Conservation (phyloP, 1,140 invertebrate genomes). For the Orchestia grillus region DNA sequence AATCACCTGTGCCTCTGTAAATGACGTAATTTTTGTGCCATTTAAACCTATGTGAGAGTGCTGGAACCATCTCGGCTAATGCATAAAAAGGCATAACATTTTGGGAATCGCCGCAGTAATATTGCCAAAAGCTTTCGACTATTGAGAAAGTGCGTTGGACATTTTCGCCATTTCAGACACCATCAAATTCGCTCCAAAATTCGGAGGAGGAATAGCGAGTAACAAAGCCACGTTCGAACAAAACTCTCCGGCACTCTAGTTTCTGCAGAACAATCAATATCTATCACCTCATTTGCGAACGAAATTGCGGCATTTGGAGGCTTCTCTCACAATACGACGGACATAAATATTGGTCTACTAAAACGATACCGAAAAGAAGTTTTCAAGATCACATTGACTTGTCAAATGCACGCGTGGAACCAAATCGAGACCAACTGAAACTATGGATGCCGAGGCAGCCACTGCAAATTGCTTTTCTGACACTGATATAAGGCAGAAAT, state of each 20-base stretch:
- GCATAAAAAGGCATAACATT: not conserved
- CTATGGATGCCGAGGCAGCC: not conserved
- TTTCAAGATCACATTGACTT: slow-evolving; percentile 23
- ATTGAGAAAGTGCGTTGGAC: not conserved
- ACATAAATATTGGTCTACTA: slow-evolving; percentile 23
- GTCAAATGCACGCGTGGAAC: slow-evolving; percentile 21
- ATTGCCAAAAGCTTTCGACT: not conserved
- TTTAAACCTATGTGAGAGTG: not conserved
- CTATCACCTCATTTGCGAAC: slow-evolving; percentile 52
- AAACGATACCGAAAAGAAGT: not conserved
- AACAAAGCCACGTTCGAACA: not conserved
- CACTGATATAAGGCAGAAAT: not conserved
- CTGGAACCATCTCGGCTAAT: not conserved
- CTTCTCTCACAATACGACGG: slow-evolving; percentile 29
- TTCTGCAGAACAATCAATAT: slow-evolving; percentile 42
- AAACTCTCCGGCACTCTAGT: not conserved
- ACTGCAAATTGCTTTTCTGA: not conserved
- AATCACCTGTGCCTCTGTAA: not conserved
- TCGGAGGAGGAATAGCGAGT: not conserved
- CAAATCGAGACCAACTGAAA: not conserved
- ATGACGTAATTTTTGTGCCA: not conserved
- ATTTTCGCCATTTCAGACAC: not conserved
- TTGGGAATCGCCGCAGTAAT: not conserved
- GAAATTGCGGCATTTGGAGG: slow-evolving; percentile 40
- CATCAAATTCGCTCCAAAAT: not conserved